A percentile compares a stretch with the other conserved stretches of the same genome.
These are phyloP conservation scores for Macroramphosus scolopax DNA, from an alignment of 2,797 vertebrate genomes.

Conservation along the genomic window DNA sequence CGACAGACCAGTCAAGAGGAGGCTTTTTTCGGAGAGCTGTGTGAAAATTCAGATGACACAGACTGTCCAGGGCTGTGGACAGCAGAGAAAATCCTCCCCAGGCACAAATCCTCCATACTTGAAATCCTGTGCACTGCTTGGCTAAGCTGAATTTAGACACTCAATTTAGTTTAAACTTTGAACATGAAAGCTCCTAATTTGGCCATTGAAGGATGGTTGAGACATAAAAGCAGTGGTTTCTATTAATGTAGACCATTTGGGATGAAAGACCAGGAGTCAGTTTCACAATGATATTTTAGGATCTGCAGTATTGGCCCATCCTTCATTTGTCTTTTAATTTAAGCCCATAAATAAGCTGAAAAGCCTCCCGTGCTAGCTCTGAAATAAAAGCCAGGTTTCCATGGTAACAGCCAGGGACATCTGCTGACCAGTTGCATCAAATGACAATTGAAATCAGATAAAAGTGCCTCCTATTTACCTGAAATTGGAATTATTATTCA, in stretches of 20 bases:
- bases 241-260: not conserved
- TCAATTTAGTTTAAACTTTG: conserved; percentile 28
- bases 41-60: conserved; percentile 70
- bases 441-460: too few relatives aligned
- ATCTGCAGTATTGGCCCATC: too few relatives aligned
- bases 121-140: conserved; percentile 56
- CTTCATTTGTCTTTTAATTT: too few relatives aligned
- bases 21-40: conserved; percentile 54
- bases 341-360: too few relatives aligned
- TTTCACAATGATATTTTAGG: too few relatives aligned
- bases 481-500: too few relatives aligned
- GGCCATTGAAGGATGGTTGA: not conserved
- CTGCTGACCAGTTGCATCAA: too few relatives aligned
- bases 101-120: conserved; percentile 63
- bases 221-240: not conserved
- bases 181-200: conserved; percentile 34
- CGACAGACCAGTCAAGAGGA: conserved; percentile 47
- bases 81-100: conserved; percentile 65
- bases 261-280: too few relatives aligned
- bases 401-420: too few relatives aligned
- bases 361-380: too few relatives aligned
- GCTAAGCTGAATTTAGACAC: conserved; percentile 49
- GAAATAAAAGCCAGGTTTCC: too few relatives aligned
- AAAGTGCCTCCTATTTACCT: too few relatives aligned
- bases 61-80: conserved; percentile 49